Conservation (phyloP, 2,888 invertebrate genomes). For the Eucera pruinosa region DNA sequence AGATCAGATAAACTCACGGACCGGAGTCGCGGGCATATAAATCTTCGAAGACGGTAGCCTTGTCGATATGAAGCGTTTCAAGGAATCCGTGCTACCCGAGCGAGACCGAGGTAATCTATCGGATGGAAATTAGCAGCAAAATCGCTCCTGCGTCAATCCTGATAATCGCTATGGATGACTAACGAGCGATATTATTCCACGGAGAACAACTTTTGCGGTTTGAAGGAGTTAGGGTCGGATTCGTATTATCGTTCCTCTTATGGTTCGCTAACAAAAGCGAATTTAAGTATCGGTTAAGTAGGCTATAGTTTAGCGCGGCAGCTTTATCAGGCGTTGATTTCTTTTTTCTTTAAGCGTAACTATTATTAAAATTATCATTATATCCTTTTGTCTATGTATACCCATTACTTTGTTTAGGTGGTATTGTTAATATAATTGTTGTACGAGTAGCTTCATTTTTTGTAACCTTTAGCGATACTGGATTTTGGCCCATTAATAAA, state of each 20-base stretch:
- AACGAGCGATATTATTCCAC: background rate
- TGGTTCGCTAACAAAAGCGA: too few species aligned
- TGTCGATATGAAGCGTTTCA: constrained; percentile 51
- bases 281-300: too few species aligned
- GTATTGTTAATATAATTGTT: too few species aligned
- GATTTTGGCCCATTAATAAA: too few species aligned
- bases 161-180: constrained; percentile 15
- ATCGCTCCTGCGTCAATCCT: constrained; percentile 21
- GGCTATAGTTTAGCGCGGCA: too few species aligned
- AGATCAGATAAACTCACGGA: constrained; percentile 43
- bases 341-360: too few species aligned
- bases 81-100: constrained; percentile 30
- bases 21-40: constrained; percentile 23
- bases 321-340: too few species aligned
- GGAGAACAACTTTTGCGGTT: background rate
- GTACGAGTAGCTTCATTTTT: too few species aligned
- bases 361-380: too few species aligned
- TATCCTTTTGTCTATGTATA: too few species aligned
- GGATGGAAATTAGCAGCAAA: constrained; percentile 37
- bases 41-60: constrained; percentile 56
- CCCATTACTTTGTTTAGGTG: too few species aligned
- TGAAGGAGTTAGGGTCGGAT: background rate
- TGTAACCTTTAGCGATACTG: too few species aligned
- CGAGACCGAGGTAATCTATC: constrained; percentile 2
- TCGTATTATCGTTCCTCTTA: background rate